These are phyloP conservation scores for Nothoprocta pentlandii DNA, from an alignment of 2,113 vertebrate genomes.

Conservation along the genomic window DNA sequence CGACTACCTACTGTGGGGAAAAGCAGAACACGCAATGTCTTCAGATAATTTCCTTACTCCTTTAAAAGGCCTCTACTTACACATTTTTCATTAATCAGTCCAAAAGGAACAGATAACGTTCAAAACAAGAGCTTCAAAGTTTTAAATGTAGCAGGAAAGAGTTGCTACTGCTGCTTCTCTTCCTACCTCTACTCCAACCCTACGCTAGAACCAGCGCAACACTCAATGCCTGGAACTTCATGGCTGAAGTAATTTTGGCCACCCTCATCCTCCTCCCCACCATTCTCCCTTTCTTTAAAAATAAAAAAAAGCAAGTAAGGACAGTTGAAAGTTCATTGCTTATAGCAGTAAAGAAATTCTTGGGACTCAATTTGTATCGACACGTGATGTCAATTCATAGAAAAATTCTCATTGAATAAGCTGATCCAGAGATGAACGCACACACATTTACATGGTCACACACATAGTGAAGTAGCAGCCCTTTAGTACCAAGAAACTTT, in stretches of 20 bases:
- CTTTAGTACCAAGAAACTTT: background rate
- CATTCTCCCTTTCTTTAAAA: background rate
- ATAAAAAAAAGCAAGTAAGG: background rate
- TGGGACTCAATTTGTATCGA: accelerated
- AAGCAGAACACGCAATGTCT: background rate
- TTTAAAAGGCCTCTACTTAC: background rate
- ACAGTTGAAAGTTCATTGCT: background rate
- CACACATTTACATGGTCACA: background rate
- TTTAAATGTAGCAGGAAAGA: background rate
- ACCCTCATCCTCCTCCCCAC: background rate
- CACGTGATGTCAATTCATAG: background rate
- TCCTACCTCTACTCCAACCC: background rate
- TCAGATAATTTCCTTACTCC: background rate
- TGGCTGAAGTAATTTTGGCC: background rate
- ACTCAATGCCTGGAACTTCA: no score
- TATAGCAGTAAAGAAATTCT: background rate
- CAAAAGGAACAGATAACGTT: background rate
- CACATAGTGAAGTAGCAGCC: background rate
- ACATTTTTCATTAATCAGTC: background rate
- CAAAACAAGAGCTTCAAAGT: background rate
- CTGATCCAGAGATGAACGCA: background rate
- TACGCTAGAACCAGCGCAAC: background rate
- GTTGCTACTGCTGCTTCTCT: background rate
- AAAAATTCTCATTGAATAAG: background rate
- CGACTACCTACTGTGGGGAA: background rate